phyloP scores from a whole-genome alignment of 2,797 vertebrate species.

The Alexandromys oeconomus region DNA sequence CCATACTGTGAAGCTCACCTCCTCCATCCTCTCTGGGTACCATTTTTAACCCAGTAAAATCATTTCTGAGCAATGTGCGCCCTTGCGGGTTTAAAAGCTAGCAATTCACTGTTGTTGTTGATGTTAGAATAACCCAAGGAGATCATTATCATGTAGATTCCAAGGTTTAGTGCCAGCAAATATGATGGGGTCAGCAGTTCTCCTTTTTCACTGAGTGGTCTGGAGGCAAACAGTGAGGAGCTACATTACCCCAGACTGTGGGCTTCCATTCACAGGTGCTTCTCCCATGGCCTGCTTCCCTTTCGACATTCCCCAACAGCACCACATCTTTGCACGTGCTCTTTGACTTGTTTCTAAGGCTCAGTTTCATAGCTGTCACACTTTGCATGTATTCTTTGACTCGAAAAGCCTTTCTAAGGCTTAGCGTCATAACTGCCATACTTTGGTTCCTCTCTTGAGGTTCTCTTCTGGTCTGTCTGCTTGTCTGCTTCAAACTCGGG shows the following conservation, averaged over 20 bases:
- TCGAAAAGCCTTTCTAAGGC: background rate
- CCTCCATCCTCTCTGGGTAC: background rate
- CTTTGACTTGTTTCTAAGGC: background rate
- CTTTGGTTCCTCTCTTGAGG: background rate
- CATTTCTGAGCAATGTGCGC: background rate
- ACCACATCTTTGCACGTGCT: background rate
- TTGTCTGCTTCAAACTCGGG: background rate
- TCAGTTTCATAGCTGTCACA: background rate
- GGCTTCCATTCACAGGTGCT: background rate
- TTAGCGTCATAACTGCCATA: background rate
- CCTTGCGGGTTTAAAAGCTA: constrained; percentile 25
- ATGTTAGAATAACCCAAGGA: constrained; percentile 6
- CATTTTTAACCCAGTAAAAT: background rate
- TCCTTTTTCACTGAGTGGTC: background rate
- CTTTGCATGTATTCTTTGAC: background rate
- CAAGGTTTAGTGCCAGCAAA: background rate
- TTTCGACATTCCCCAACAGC: background rate
- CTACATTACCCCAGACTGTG: background rate
- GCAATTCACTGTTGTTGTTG: background rate
- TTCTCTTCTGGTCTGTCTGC: background rate
- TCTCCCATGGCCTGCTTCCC: background rate
- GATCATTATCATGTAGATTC: background rate
- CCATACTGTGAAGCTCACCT: background rate
- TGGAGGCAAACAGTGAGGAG: background rate
- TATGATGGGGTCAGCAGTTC: constrained; percentile 37